Evolutionary conservation across 2,113 vertebrate genomes (phyloP).

Genomic region (Tyrannus savana): DNA sequence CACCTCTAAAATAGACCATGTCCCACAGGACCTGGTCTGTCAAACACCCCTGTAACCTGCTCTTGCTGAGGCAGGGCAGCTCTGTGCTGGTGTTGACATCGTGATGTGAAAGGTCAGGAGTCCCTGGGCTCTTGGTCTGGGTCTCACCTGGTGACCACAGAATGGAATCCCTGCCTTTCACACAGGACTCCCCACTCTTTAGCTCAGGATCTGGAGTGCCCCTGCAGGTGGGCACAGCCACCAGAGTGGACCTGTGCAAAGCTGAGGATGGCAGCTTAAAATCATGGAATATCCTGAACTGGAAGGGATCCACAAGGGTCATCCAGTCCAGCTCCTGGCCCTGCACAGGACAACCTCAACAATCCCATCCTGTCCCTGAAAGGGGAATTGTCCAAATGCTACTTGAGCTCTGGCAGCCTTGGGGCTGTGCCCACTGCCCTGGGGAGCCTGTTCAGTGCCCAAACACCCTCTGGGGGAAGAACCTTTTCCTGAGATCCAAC

Average conservation of each 20-base stretch:
- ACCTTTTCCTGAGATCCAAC: not conserved
- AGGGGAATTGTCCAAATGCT: accelerated
- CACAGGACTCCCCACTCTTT: not conserved
- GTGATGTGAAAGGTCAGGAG: not conserved
- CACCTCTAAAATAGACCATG: not conserved
- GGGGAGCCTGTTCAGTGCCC: accelerated
- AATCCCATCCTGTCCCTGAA: too few relatives aligned
- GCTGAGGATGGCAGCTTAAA: not conserved
- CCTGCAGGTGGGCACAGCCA: not conserved
- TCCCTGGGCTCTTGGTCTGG: not conserved
- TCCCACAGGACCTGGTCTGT: accelerated
- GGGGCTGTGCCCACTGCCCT: accelerated
- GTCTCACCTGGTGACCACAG: not conserved
- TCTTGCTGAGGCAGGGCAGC: not conserved
- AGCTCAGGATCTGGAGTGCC: not conserved
- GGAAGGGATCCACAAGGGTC: not conserved
- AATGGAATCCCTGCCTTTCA: not conserved
- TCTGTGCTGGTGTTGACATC: not conserved
- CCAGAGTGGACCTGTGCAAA: not conserved
- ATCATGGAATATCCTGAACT: not conserved
- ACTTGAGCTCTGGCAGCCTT: not conserved
- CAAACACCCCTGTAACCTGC: not conserved
- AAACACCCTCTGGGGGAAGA: accelerated
- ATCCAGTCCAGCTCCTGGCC: accelerated
- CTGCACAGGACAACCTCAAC: not conserved